Evolutionary conservation across 2,797 vertebrate species (phyloP).

Genomic region (Catharus ustulatus): DNA sequence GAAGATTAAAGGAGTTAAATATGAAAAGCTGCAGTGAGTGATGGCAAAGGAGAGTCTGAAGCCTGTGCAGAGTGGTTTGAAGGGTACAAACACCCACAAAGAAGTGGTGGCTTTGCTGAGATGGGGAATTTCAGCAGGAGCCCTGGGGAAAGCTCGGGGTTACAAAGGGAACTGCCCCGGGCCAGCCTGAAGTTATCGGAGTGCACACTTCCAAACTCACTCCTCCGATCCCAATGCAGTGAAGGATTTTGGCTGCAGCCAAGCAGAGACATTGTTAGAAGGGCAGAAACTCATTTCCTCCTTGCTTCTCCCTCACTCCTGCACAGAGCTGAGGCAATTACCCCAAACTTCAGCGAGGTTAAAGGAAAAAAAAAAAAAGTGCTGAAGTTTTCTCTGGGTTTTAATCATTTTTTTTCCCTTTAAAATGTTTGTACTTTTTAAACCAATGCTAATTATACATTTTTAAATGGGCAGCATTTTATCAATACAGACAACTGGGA

Average conservation of each 20-base stretch:
- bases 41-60: background rate
- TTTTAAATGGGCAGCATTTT: background rate
- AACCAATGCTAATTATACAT: background rate
- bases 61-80: background rate
- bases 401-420: background rate
- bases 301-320: background rate
- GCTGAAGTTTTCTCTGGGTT: background rate
- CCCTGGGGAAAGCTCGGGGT: background rate
- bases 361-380: background rate
- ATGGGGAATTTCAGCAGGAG: background rate
- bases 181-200: background rate
- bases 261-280: background rate
- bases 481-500: background rate
- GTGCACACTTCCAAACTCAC: background rate
- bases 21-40: background rate
- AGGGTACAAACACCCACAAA: background rate
- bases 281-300: background rate
- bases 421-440: background rate
- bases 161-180: background rate
- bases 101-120: background rate
- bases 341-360: background rate
- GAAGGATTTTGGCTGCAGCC: background rate
- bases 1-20: constrained; percentile 28
- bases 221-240: background rate
- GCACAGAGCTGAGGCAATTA: background rate